Conservation (phyloP, 2,113 vertebrate genomes). For the Propithecus coquereli region DNA sequence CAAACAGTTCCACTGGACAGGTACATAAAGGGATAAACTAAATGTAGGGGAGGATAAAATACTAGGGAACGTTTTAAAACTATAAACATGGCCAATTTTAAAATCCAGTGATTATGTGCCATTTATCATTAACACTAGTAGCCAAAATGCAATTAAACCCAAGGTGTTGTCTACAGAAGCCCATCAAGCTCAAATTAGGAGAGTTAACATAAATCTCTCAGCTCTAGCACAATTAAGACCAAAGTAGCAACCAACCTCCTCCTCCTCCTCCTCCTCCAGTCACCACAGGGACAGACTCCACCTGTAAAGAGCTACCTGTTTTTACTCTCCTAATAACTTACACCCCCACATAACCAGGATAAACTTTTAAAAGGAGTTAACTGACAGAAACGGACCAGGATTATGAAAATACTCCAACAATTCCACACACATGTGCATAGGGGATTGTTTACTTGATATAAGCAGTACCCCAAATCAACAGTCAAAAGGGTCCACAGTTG, state of each 20-base stretch:
- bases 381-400: not conserved
- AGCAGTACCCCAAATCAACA: not conserved
- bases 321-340: slow-evolving; percentile 31
- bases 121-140: not conserved
- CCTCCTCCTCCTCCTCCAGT: not conserved
- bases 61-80: not conserved
- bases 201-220: not conserved
- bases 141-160: not conserved
- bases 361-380: not conserved
- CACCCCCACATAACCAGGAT: not conserved
- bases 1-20: not conserved
- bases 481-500: not conserved
- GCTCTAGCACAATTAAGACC: not conserved
- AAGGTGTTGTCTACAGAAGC: not conserved
- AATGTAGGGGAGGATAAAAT: not conserved
- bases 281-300: not conserved
- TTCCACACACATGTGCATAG: not conserved
- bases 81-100: not conserved
- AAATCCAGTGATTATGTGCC: not conserved
- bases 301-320: not conserved
- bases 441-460: not conserved
- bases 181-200: not conserved
- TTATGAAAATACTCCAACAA: slow-evolving; percentile 6
- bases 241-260: not conserved
- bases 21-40: not conserved